These are phyloP conservation scores for Reinhardtius hippoglossoides DNA, from an alignment of 2,113 vertebrate genomes.

Conservation along the genomic window DNA sequence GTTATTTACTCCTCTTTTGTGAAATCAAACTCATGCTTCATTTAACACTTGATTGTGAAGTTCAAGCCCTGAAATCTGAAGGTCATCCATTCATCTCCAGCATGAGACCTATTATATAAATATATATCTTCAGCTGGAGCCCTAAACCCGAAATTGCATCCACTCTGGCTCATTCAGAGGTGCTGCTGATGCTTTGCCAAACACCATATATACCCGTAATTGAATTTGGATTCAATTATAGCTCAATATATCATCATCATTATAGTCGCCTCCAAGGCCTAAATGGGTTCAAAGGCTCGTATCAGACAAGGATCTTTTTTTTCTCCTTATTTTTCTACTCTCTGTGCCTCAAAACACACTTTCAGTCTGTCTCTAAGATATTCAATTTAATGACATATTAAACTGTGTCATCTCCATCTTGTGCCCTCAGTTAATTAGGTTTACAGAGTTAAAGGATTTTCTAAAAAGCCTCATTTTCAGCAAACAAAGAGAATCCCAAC, in stretches of 20 bases:
- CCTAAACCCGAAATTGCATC: constrained; percentile 30
- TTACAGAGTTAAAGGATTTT: neutral
- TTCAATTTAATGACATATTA: neutral
- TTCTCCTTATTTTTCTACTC: neutral
- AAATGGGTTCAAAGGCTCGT: constrained; percentile 9
- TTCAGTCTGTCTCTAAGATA: neutral
- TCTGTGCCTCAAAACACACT: neutral
- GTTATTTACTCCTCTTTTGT: neutral
- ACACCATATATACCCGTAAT: constrained; percentile 35
- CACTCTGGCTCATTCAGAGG: constrained; percentile 2
- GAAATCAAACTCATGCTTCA: neutral
- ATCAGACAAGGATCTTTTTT: neutral
- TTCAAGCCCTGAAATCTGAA: constrained; percentile 34
- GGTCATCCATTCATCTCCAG: constrained; percentile 39
- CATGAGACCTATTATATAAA: neutral
- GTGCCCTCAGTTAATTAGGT: constrained; percentile 10
- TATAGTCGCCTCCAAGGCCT: neutral
- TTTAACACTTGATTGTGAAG: neutral
- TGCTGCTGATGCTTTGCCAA: constrained; percentile 12
- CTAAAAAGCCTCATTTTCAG: neutral
- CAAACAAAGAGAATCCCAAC: neutral
- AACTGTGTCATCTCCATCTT: neutral
- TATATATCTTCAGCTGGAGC: constrained; percentile 1
- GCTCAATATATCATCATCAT: constrained; percentile 47
- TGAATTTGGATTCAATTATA: constrained; percentile 54